Evolutionary conservation across 2,888 invertebrate species (phyloP), one percentile per base, ranked within the genome.

Genomic region (Blastobasis lacticolella): DNA sequence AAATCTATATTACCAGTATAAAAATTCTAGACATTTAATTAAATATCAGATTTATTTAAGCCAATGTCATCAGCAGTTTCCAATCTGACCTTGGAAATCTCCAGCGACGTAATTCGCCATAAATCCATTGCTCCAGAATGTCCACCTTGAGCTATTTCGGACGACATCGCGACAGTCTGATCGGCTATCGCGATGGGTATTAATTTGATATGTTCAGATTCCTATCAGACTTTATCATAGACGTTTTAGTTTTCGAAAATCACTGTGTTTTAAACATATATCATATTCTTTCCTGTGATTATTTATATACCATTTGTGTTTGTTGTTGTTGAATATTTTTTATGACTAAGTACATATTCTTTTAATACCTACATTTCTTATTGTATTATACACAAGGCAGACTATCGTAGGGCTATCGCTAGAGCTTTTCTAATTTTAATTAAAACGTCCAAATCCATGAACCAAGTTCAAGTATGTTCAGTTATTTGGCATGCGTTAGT

Each of bases 401-500:
- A 23, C 23, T 23, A 23, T 3, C 23, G 23, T 23, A 23, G 23
- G 23, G 23, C 23, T n/a, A n/a, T n/a, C n/a, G n/a, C n/a, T n/a
- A n/a, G n/a, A n/a, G n/a, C n/a, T 23, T 3, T 2, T 23, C 23
- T 23, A 23, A 23, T 23, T 23, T 23, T 2, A 23, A 23, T 23
- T 3, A 7, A 6, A 10, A 45, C n/a, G n/a, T 46, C 46, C 37
- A 46, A 44, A 37, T 9, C 44, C 6, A 37, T 23, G 10, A 7
- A 5, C 46, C 51, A 58, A 61, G 50, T 59, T 51, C 47, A 71
- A 66, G 64, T 69, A 68, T 67, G 65, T 56, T 52, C 56, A 62
- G 61, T 52, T 58, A 68, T 67, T 79, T 80, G 80, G 79, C 82
- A 78, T 60, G 61, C 57, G 55, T 53, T 50, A 55, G 58, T 69